Evolutionary conservation across 2,888 invertebrate species (phyloP).

Genomic region (Eurytoma californica): DNA sequence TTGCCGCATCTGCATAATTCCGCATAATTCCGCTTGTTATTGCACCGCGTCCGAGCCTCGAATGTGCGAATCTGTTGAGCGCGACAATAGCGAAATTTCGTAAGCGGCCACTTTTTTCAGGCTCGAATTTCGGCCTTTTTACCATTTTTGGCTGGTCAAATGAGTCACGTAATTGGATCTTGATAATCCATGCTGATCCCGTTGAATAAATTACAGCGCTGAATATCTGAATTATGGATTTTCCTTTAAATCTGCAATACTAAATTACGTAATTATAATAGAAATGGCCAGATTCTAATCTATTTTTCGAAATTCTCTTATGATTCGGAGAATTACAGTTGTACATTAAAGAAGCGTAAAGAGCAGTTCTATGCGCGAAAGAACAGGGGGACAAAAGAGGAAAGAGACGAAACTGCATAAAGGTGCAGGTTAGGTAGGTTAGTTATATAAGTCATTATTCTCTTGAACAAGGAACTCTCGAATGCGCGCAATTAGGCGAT

Average conservation of each 20-base stretch:
- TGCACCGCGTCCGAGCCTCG: neutral
- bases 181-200: too few species aligned
- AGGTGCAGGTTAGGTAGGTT: neutral
- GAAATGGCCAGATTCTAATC: too few species aligned
- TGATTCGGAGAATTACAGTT: neutral
- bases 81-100: neutral
- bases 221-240: too few species aligned
- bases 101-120: neutral
- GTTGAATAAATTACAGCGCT: too few species aligned
- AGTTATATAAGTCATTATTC: slow-evolving; percentile 60
- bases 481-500: slow-evolving; percentile 72
- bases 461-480: slow-evolving; percentile 62
- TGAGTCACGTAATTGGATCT: too few species aligned
- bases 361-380: neutral
- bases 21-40: slow-evolving; percentile 43
- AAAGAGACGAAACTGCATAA: neutral
- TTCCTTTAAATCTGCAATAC: too few species aligned
- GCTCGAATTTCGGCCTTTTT: neutral
- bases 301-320: too few species aligned
- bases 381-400: neutral
- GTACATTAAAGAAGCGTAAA: slow-evolving; percentile 1
- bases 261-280: too few species aligned
- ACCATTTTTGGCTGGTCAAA: too few species aligned
- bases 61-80: neutral
- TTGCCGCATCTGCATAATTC: slow-evolving; percentile 39